phyloP scores from a whole-genome alignment of 2,888 invertebrate species.

The Calliphora vomitoria region DNA sequence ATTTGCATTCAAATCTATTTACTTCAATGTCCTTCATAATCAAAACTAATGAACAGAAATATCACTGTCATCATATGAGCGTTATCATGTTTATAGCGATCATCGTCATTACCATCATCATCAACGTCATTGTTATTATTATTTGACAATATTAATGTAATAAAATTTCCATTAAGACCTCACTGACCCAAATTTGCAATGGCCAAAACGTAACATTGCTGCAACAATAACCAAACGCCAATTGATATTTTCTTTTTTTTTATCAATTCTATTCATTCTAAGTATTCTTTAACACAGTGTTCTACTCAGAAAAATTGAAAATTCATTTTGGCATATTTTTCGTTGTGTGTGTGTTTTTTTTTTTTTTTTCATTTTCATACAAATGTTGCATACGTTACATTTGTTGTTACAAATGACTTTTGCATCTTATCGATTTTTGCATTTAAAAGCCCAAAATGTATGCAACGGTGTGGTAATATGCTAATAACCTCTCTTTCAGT shows the following conservation, averaged over 20 bases:
- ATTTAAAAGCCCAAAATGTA: conserved; percentile 45
- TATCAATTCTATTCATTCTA: conserved; percentile 27
- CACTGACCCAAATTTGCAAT: conserved; percentile 64
- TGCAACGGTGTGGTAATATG: conserved; percentile 67
- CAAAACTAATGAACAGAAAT: conserved; percentile 26
- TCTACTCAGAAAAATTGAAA: conserved; percentile 55
- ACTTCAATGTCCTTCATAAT: conserved; percentile 51
- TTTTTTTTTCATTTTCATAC: not conserved
- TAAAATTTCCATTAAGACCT: conserved; percentile 70
- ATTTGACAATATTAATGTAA: conserved; percentile 68
- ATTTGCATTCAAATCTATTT: not conserved
- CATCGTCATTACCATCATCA: conserved; percentile 39
- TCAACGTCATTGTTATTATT: conserved; percentile 34
- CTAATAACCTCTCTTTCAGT: conserved; percentile 61
- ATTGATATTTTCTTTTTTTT: conserved; percentile 18
- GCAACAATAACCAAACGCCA: conserved; percentile 46
- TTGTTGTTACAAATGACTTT: conserved; percentile 52
- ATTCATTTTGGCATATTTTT: conserved; percentile 63
- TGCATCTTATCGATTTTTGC: conserved; percentile 58
- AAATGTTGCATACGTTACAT: conserved; percentile 42
- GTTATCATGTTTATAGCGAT: conserved; percentile 33
- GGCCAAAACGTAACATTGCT: conserved; percentile 20
- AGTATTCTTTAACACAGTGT: conserved; percentile 11
- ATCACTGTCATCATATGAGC: conserved; percentile 46
- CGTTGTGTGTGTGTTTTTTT: not conserved